A percentile compares a stretch with the other conserved stretches of the same genome.
Evolutionary conservation across 1,140 invertebrate species (phyloP).

Genomic region (Eueides isabella): DNA sequence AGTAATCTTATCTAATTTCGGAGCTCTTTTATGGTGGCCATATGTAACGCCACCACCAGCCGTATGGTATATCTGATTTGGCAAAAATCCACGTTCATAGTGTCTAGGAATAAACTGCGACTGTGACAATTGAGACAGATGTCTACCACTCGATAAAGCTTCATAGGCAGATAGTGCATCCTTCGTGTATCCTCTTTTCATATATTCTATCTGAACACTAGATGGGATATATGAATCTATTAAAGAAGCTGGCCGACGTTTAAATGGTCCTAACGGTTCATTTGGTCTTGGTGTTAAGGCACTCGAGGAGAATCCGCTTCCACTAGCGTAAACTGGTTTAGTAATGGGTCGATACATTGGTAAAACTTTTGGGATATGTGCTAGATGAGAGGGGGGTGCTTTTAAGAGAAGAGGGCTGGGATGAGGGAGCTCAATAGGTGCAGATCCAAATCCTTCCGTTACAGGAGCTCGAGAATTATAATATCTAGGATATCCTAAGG

Average conservation of each 20-base stretch:
- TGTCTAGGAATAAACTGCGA: conserved; percentile 56
- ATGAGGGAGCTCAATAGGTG: conserved; percentile 58
- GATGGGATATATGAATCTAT: conserved; percentile 80
- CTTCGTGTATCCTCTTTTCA: conserved; percentile 74
- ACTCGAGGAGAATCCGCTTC: conserved; percentile 45
- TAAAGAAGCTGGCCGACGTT: conserved; percentile 69
- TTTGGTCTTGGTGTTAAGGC: conserved; percentile 51
- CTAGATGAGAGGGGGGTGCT: conserved; percentile 60
- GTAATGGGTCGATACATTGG: conserved; percentile 62
- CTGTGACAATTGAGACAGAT: conserved; percentile 48
- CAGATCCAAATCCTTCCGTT: conserved; percentile 56
- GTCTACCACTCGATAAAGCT: conserved; percentile 61
- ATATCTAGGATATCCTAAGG: conserved; percentile 57
- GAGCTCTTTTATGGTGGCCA: conserved; percentile 72
- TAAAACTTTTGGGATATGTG: conserved; percentile 68
- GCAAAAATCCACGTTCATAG: conserved; percentile 76
- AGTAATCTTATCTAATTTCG: conserved; percentile 55
- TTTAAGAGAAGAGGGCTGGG: conserved; percentile 66
- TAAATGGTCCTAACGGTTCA: conserved; percentile 56
- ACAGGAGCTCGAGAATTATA: conserved; percentile 63
- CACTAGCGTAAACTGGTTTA: conserved; percentile 57
- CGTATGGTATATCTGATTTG: conserved; percentile 79
- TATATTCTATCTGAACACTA: conserved; percentile 73
- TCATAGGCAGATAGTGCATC: conserved; percentile 75
- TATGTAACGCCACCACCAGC: conserved; percentile 65